Evolutionary conservation across 2,888 invertebrate species (phyloP), one percentile per base, ranked within the genome.

Genomic region (Pterostichus madidus): DNA sequence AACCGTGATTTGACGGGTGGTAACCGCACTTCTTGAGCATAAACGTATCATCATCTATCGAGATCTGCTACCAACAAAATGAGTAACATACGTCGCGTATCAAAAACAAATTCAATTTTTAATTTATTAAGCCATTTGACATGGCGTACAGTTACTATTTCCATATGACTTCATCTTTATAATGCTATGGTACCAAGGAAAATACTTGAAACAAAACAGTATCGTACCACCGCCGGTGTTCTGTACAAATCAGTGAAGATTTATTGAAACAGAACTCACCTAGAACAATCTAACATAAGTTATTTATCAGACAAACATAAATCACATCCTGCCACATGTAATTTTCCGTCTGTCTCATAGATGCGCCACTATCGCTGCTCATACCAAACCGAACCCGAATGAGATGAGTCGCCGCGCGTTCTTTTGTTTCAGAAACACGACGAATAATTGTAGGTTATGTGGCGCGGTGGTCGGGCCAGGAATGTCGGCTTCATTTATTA

Each of bases 401-500:
- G 13, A 79, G 81, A 81, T 81, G 81, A 79, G 79, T 59, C 61
- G 73, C 13, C 46, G 31, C 24, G 44, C 68, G 53, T 76, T 68
- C 77, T 83, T 83, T 83, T 83, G 83, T 83, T 77, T 83, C 64
- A 76, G 44, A 64, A 49, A 49, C 53, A 64, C 49, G 15, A 15
- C 8, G 64, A 77, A 83, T 83, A 83, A 83, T 83, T 83, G 83
- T 77, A 83, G 83, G 83, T 83, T 83, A 39, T 77, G 68, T 64
- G 44, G 76, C 49, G 59, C 64, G 81, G 81, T 75, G 81, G 81
- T 75, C 75, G 81, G 49, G 53, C 75, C 35, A 75, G 68, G 83
- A 83, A 83, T 83, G 83, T 83, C 83, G 83, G 83, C 77, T 83
- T 83, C 83, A 83, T 83, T 83, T 83, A 83, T 83, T 83, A 83